Evolutionary conservation across 1,140 invertebrate genomes (phyloP), one percentile per base, ranked within the genome.

Genomic region (Amphibalanus amphitrite): DNA sequence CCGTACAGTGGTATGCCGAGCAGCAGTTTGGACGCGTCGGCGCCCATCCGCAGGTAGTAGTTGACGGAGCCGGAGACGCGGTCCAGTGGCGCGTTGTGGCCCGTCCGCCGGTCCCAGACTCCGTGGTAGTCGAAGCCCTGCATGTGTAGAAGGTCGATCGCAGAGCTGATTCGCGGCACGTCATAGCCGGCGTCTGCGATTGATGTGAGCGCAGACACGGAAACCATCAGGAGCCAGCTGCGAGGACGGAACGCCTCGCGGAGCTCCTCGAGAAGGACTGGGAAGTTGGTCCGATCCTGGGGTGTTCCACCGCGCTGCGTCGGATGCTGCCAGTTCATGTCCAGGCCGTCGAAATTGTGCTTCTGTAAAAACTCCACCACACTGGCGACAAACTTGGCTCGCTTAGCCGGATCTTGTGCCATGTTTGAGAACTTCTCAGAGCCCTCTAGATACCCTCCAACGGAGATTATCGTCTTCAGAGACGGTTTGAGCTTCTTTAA

Each of bases 41-140:
- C 70, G 76, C 75, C 47, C 73, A 70, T 69, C n/a, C 72, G 65
- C 20, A 77, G 67, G 47, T 77, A 75, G 59, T 75, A 71, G 40
- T 73, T 72, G 26, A 75, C 69, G 1, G 75, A 75, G 69, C 71
- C 70, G 65, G 80, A 72, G 28, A 78, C 64, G 3, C 76, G 71
- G 69, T 77, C 81, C 28, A 83, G 73, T 3, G 81, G 79, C 0
- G 90, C 86, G 77, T 92, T 92, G 28, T 89, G 85, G 0, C 89
- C 87, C 0, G 90, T 87, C 69, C 82, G 82, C 0, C 81, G 82
- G 75, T 93, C 89, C 90, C 91, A 94, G 3, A 86, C 83, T 4
- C 91, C 91, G 76, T 93, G 90, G 79, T 92, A 93, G 81, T 95
- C 92, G 77, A 94, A 95, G 71, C 88, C 87, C 91, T 94, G 93